phyloP scores from a whole-genome alignment of 2,888 invertebrate genomes.

The Eristalinus sepulchralis region DNA sequence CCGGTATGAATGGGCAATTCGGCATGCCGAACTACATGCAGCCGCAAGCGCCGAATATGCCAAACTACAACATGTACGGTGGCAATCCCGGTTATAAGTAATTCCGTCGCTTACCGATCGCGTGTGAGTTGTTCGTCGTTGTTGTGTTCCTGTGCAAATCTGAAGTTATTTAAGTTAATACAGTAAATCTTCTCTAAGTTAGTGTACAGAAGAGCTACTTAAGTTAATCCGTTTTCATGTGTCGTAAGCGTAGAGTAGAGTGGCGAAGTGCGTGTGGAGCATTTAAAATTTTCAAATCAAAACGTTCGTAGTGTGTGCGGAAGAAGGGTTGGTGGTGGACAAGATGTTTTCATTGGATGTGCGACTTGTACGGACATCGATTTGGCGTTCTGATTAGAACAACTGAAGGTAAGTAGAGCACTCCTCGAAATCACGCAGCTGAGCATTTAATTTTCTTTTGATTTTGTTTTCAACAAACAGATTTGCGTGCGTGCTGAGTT shows the following conservation, averaged over 20 bases:
- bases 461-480: constrained; percentile 43
- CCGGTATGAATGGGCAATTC: constrained; percentile 43
- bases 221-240: constrained; percentile 1
- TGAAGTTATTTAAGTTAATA: constrained; percentile 37
- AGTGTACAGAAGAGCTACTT: not conserved
- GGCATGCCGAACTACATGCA: constrained; percentile 52
- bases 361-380: not conserved
- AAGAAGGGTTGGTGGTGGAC: not conserved
- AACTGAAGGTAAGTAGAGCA: constrained; percentile 37
- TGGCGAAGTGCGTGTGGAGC: constrained; percentile 17
- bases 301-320: not conserved
- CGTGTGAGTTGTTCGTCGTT: constrained; percentile 20
- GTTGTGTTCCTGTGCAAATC: constrained; percentile 51
- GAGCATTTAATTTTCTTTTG: constrained; percentile 15
- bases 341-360: constrained; percentile 18
- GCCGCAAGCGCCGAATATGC: constrained; percentile 23
- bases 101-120: constrained; percentile 10
- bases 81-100: constrained; percentile 60
- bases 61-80: constrained; percentile 45
- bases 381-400: not conserved
- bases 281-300: constrained; percentile 4
- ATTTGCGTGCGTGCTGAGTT: constrained; percentile 6
- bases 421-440: not conserved
- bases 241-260: not conserved
- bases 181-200: constrained; percentile 5